Evolutionary conservation across 1,140 invertebrate genomes (phyloP), one percentile per base, ranked within the genome.

Genomic region (Wasmannia auropunctata): DNA sequence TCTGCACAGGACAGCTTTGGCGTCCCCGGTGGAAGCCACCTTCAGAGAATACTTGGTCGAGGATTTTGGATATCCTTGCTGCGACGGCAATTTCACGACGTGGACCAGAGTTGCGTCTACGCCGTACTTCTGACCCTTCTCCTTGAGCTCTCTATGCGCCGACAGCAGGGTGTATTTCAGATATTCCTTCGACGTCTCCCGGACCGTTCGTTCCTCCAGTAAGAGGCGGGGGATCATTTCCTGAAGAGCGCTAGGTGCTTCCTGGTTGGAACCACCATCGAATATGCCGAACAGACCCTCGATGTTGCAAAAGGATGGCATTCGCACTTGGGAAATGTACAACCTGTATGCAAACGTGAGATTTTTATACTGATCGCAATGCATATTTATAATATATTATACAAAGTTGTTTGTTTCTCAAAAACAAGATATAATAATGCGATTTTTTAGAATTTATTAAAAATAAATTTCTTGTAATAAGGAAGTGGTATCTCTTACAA

Each of bases 261-360:
- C 96, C 60, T 95, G 96, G 90, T 97, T 97, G 67, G 96, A 96
- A 89, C 97, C 96, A 0, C 97, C 97, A 90, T 98, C 98, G 91
- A 98, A 98, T 85, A 98, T 96, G 28, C 97, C 97, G 91, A 98
- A 97, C 0, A 98, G 94, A 1, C 97, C 97, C 94, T 98, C 97
- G 37, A 96, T 96, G 84, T 97, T 97, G 90, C 97, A 97, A 92
- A 98, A 97, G 22, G 96, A 96, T 43, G 97, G 97, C 83, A 98
- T 95, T 60, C 98, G 95, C 40, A 98, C 96, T 95, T 98, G 98
- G 0, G 97, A 96, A 83, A 98, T 96, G 89, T 96, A 97, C 7
- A 98, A 93, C 90, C 97, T 96, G 91, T 19, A 87, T 58, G 87
- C 54, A 46, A 79, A 56, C 4, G 40, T 43, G 5, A 54, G 46